Evolutionary conservation across 2,888 invertebrate species (phyloP).

Genomic region (Sphaeridia pumilis): DNA sequence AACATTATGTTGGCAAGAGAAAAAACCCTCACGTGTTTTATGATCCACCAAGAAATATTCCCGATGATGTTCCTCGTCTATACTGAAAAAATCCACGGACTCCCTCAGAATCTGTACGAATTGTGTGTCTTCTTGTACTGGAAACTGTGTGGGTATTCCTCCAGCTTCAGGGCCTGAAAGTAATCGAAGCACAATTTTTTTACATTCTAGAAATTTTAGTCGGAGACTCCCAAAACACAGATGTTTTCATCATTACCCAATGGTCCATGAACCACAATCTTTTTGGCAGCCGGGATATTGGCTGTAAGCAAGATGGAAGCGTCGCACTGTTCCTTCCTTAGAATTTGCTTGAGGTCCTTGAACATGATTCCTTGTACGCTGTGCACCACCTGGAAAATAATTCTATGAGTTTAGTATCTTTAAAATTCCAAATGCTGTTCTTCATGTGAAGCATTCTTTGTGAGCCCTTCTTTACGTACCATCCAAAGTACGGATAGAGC

Average conservation of each 20-base stretch:
- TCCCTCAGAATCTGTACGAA: constrained; percentile 90
- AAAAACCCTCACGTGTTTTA: constrained; percentile 84
- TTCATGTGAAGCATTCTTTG: too few relatives aligned
- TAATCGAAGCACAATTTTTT: background rate
- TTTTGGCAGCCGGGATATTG: constrained; percentile 98
- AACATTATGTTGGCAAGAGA: too few relatives aligned
- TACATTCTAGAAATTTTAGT: too few relatives aligned
- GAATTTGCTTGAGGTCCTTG: constrained; percentile 95
- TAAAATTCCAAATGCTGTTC: too few relatives aligned
- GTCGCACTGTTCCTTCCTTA: constrained; percentile 98
- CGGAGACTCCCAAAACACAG: background rate
- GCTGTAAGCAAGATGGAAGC: constrained; percentile 94
- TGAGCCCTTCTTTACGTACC: too few relatives aligned
- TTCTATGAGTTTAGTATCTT: too few relatives aligned
- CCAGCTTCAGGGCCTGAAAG: constrained; percentile 65
- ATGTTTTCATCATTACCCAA: constrained; percentile 50
- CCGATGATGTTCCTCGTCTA: constrained; percentile 75
- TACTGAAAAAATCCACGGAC: constrained; percentile 91
- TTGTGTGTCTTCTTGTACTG: constrained; percentile 94
- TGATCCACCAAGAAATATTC: constrained; percentile 95
- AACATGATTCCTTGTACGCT: constrained; percentile 99
- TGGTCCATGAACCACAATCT: constrained; percentile 92
- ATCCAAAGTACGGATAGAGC: constrained; percentile 94
- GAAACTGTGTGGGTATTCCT: constrained; percentile 95
- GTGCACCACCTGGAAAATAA: constrained; percentile 65